These are phyloP conservation scores for Bos indicus DNA, from an alignment of 2,113 vertebrate genomes.

Conservation along the genomic window DNA sequence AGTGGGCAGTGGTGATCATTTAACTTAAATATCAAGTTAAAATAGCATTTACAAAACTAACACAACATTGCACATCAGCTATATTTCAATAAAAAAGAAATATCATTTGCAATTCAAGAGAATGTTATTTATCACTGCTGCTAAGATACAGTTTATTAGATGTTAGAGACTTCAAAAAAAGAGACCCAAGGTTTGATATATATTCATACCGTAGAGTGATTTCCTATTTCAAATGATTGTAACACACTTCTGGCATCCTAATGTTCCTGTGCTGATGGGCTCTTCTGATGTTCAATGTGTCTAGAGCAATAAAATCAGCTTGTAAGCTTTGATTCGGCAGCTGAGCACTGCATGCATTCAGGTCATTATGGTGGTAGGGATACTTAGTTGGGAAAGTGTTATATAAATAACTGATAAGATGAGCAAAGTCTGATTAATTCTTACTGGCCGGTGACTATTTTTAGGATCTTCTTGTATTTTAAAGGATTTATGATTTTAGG, in stretches of 20 bases:
- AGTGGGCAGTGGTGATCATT: neutral
- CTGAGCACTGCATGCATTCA: slow-evolving; percentile 23
- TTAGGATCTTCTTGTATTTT: slow-evolving; percentile 29
- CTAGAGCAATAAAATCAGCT: slow-evolving; percentile 58
- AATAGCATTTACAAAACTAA: neutral
- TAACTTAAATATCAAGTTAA: slow-evolving; percentile 10
- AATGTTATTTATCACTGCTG: neutral
- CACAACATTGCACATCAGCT: neutral
- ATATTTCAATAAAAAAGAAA: neutral
- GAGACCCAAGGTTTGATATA: neutral
- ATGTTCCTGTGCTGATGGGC: slow-evolving; percentile 14
- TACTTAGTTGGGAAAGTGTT: slow-evolving; percentile 27
- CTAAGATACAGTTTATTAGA: neutral
- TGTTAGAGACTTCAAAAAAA: neutral
- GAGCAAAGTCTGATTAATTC: slow-evolving; percentile 47
- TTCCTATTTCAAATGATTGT: slow-evolving; percentile 20
- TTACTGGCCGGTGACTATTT: slow-evolving; percentile 39
- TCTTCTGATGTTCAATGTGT: slow-evolving; percentile 66
- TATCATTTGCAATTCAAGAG: neutral
- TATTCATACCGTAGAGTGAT: neutral
- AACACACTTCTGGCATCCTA: slow-evolving; percentile 23
- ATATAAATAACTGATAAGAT: slow-evolving; percentile 65
- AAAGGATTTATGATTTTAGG: slow-evolving; percentile 39
- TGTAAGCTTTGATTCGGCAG: slow-evolving; percentile 27
- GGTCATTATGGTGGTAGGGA: slow-evolving; percentile 39